Evolutionary conservation across 2,888 invertebrate genomes (phyloP).

Genomic region (Lochmaea capreae): DNA sequence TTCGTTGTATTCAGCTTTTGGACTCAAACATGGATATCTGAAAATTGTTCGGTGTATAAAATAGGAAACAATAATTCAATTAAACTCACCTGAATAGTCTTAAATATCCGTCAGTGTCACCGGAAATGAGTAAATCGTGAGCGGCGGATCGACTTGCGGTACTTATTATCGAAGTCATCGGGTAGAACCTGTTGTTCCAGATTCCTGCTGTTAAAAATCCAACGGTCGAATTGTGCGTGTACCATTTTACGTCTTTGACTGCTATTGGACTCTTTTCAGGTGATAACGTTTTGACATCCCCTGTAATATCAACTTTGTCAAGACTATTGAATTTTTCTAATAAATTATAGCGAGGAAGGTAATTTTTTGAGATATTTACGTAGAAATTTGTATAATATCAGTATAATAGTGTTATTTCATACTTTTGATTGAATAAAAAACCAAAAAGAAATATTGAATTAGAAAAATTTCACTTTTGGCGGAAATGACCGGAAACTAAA

Average conservation of each 20-base stretch:
- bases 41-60: conserved; percentile 28
- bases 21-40: conserved; percentile 87
- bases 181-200: conserved; percentile 92
- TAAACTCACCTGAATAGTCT: conserved; percentile 52
- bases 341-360: no score
- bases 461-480: no score
- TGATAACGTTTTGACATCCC: conserved; percentile 90
- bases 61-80: no score
- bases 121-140: conserved; percentile 85
- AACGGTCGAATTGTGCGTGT: conserved; percentile 87
- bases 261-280: conserved; percentile 89
- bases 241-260: conserved; percentile 93
- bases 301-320: conserved; percentile 62
- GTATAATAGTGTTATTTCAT: no score
- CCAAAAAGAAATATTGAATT: no score
- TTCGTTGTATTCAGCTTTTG: conserved; percentile 89
- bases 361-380: not conserved
- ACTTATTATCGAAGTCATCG: conserved; percentile 84
- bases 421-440: no score
- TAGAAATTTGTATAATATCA: no score
- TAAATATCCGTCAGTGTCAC: conserved; percentile 90
- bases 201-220: conserved; percentile 90
- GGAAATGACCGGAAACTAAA: no score
- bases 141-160: conserved; percentile 85
- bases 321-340: not conserved